Evolutionary conservation across 2,797 vertebrate species (phyloP), one percentile per base, ranked within the genome.

Genomic region (Falco novaeseelandiae): DNA sequence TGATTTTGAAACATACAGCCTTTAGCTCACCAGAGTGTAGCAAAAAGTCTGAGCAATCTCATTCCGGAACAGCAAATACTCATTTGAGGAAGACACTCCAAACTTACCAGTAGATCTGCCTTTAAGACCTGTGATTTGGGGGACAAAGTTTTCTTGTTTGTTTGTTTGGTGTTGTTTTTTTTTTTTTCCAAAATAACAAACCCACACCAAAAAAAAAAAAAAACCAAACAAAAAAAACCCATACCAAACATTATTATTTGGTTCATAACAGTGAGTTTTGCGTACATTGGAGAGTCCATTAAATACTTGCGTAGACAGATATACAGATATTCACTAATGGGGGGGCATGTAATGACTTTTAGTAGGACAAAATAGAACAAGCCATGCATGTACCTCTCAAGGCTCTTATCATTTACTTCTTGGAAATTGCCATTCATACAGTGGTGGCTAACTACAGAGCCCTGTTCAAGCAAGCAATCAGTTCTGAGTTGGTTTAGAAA

Each of bases 1-100:
- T 94, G 27, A 76, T 95, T 96, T 79, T 66, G 51, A 91, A 91
- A 72, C 71, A 66, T 81, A 93, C 63, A 55, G 55, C 46, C 90
- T 95, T 90, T 79, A 76, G 29, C 30, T 87, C 62, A 81, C 8
- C 34, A 79, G 34, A 63, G 46, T 84, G 78, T 51, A 90, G 27
- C 29, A 66, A 84, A 84, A 93, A 58, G 23, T 58, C 65, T 93
- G 84, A 95, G 79, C 65, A 89, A 62, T 55, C 70, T 89, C 32
- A 62, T 80, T 94, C 87, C 79, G 32, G 34, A 92, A 51, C 15
- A 84, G 66, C 55, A 89, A 83, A 90, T 79, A 74, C 14, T 40
- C 13, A 10, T 90, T 91, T 1, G 2, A 77, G n/a, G 22, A 69
- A 79, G 89, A 71, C 17, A 81, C 44, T 80, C 14, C 7, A 63